Evolutionary conservation across 2,797 vertebrate species (phyloP), one percentile per base, ranked within the genome.

Genomic region (Microhierax caerulescens): DNA sequence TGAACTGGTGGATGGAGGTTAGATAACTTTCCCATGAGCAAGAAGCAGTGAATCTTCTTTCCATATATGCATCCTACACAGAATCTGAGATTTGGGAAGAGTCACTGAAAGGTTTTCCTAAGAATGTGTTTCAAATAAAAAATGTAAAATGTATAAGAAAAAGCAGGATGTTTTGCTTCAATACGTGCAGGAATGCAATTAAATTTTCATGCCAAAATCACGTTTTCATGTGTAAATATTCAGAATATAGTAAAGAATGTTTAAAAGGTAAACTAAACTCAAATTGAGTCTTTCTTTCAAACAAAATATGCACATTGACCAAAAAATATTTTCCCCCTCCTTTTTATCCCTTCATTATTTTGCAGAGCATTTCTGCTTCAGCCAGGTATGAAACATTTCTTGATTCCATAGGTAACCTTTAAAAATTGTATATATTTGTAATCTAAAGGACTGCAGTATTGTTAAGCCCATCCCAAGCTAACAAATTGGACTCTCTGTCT

Each of bases 11-110:
- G 67, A 88, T 1, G 0, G 75, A 85, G 53, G 83, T 87, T 95
- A 91, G 94, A 93, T 88, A 83, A 83, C 72, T 96, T 96, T 96
- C 96, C 91, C 96, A 95, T 96, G 91, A 94, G 20, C 82, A 72
- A 96, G 61, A 68, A 75, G 37, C 57, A 73, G 15, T 50, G 50
- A 83, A 69, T 90, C 73, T 12, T 65, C 14, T 70, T 93, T 95
- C 63, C n/a, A 47, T 70, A 23, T 53, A 41, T 60, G 36, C 39
- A 54, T 78, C 85, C 82, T 93, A 43, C 39, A 50, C 20, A 78
- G 91, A 95, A 80, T 64, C 78, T 80, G 60, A 79, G 16, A 53
- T 72, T 74, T 80, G 48, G 27, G 27, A 85, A 72, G 12, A 79
- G 25, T 64, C 7, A 23, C 28, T 56, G 45, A 65, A 93, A 80